Evolutionary conservation across 1,140 invertebrate species (phyloP).

Genomic region (Lerema accius): DNA sequence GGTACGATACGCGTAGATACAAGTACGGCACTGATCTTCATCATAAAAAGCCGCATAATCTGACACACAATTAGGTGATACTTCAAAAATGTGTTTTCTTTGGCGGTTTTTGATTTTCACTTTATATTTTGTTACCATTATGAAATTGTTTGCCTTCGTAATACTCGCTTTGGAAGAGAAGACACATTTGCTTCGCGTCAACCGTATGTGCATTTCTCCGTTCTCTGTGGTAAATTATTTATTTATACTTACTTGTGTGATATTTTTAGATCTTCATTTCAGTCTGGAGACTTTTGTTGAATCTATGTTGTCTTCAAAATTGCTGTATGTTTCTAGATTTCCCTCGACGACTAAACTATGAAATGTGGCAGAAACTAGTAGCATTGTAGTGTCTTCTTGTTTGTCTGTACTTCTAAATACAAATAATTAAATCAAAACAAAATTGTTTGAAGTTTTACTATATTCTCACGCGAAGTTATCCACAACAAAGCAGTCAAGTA

Average conservation of each 20-base stretch:
- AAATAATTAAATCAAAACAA: slow-evolving; percentile 3
- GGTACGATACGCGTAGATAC: no score
- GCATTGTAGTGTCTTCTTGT: background rate
- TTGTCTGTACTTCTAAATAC: background rate
- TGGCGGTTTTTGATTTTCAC: no score
- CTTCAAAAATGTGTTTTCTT: no score
- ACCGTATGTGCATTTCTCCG: slow-evolving; percentile 19
- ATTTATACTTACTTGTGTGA: slow-evolving; percentile 4
- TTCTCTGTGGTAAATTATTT: slow-evolving; percentile 21
- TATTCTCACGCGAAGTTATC: slow-evolving; percentile 1
- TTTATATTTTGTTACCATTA: background rate
- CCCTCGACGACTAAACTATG: slow-evolving; percentile 11
- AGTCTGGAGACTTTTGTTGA: slow-evolving; percentile 9
- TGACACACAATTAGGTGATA: no score
- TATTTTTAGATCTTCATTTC: slow-evolving; percentile 16
- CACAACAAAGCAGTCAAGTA: slow-evolving; percentile 30
- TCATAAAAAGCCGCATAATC: no score
- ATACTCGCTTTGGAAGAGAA: slow-evolving; percentile 18
- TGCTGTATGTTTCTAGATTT: slow-evolving; percentile 21
- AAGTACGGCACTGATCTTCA: no score
- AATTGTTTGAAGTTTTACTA: background rate
- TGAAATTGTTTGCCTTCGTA: background rate
- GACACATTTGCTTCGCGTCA: slow-evolving; percentile 21
- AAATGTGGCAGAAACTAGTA: background rate
- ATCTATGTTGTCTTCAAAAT: slow-evolving; percentile 15